phyloP scores from a whole-genome alignment of 2,113 vertebrate genomes.

The Callorhinus ursinus region DNA sequence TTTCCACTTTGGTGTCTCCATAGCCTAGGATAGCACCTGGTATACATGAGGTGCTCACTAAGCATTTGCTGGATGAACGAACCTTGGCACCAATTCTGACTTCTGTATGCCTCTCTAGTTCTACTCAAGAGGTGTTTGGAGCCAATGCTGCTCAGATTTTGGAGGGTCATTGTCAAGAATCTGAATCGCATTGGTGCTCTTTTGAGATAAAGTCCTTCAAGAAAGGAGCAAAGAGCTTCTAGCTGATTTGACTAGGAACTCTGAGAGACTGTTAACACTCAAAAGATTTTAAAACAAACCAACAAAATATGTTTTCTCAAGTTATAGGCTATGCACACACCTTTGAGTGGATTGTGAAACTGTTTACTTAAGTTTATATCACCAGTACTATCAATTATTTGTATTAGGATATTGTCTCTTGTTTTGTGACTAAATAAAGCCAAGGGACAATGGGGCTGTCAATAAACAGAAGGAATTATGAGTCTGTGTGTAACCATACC shows the following conservation, averaged over 20 bases:
- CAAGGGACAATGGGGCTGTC: neutral
- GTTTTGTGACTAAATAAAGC: neutral
- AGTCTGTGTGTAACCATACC: neutral
- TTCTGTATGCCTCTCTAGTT: neutral
- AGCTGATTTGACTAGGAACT: neutral
- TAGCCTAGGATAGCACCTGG: neutral
- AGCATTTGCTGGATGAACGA: neutral
- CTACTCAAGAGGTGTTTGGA: neutral
- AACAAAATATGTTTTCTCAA: neutral
- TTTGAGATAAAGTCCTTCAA: neutral
- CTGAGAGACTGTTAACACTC: neutral
- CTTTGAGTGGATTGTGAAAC: neutral
- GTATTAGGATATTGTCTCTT: neutral
- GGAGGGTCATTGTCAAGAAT: neutral
- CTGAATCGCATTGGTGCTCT: neutral
- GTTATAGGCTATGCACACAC: neutral
- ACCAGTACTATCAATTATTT: neutral
- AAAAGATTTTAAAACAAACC: neutral
- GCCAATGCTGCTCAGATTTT: neutral
- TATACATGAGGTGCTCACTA: neutral
- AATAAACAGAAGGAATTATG: neutral
- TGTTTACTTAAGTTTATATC: neutral
- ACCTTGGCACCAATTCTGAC: neutral
- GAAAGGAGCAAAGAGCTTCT: neutral
- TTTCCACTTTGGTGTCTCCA: neutral